A percentile compares a stretch with the other conserved stretches of the same genome.
phyloP scores from a whole-genome alignment of 1,140 invertebrate genomes.

The Carcinoscorpius rotundicauda region DNA sequence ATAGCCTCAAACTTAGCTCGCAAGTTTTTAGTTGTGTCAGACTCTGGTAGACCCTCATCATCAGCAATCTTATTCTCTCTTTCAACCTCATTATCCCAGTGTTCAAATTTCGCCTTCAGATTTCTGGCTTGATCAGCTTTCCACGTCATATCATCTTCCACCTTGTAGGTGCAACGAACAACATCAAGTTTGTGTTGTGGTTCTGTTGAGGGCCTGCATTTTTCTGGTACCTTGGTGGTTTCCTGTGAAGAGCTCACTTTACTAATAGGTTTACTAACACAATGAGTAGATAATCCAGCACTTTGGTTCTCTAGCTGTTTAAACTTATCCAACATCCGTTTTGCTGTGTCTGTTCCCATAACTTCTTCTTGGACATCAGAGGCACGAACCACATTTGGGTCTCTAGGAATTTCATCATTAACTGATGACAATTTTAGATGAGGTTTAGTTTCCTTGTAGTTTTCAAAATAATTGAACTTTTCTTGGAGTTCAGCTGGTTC shows the following conservation, averaged over 20 bases:
- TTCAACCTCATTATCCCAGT: conserved; percentile 55
- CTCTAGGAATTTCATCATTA: conserved; percentile 57
- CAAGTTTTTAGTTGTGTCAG: conserved; percentile 66
- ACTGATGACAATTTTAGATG: no score
- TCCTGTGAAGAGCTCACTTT: conserved; percentile 77
- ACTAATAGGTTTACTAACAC: conserved; percentile 65
- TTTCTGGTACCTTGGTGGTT: conserved; percentile 37
- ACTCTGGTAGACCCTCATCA: conserved; percentile 30
- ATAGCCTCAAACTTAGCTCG: conserved; percentile 72
- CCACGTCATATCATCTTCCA: conserved; percentile 41
- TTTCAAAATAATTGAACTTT: conserved; percentile 84
- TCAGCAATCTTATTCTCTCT: conserved; percentile 35
- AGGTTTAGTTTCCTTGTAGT: conserved; percentile 43
- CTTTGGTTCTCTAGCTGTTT: conserved; percentile 66
- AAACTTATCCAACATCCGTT: conserved; percentile 61
- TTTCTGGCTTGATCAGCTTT: conserved; percentile 63
- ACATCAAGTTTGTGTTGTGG: conserved; percentile 26
- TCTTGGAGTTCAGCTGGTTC: conserved; percentile 65
- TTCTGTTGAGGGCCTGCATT: conserved; percentile 24
- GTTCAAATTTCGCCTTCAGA: conserved; percentile 78
- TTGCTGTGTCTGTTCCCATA: conserved; percentile 55
- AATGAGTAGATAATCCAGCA: conserved; percentile 34
- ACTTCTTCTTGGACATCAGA: conserved; percentile 41
- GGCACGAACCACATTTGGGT: conserved; percentile 56
- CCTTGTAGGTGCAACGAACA: conserved; percentile 34